A percentile compares a stretch with the other conserved stretches of the same genome.
Evolutionary conservation across 2,888 invertebrate genomes (phyloP).

Genomic region (Aspidiotus destructor): DNA sequence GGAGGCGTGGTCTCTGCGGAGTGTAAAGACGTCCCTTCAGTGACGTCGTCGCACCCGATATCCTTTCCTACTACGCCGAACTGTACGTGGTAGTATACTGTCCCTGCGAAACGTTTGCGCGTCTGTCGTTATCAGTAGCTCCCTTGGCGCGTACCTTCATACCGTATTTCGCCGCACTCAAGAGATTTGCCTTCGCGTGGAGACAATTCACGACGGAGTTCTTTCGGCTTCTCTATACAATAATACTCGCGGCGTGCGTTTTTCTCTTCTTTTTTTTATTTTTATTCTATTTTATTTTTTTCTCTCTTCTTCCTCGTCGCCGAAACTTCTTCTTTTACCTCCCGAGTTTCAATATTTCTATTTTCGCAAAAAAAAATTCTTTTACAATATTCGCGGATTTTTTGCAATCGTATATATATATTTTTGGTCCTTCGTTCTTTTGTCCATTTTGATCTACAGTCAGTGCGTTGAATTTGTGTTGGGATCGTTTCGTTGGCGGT

Average conservation of each 20-base stretch:
- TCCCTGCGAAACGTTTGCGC: conserved; percentile 14
- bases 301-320: neutral
- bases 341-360: neutral
- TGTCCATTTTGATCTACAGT: neutral
- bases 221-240: neutral
- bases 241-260: conserved; percentile 2
- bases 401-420: neutral
- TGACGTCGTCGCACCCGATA: conserved; percentile 14
- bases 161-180: conserved; percentile 24
- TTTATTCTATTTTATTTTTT: neutral
- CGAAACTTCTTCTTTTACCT: neutral
- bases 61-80: neutral
- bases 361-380: neutral
- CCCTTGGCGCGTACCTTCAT: conserved; percentile 30
- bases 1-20: conserved; percentile 27
- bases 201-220: conserved; percentile 27
- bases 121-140: conserved; percentile 23
- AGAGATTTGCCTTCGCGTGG: conserved; percentile 17
- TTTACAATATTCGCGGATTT: neutral
- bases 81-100: conserved; percentile 5
- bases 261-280: neutral
- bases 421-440: too few relatives aligned
- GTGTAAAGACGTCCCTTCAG: conserved; percentile 26
- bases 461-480: neutral
- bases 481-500: neutral